phyloP scores from a whole-genome alignment of 2,113 vertebrate genomes.

The Nycticorax nycticorax region DNA sequence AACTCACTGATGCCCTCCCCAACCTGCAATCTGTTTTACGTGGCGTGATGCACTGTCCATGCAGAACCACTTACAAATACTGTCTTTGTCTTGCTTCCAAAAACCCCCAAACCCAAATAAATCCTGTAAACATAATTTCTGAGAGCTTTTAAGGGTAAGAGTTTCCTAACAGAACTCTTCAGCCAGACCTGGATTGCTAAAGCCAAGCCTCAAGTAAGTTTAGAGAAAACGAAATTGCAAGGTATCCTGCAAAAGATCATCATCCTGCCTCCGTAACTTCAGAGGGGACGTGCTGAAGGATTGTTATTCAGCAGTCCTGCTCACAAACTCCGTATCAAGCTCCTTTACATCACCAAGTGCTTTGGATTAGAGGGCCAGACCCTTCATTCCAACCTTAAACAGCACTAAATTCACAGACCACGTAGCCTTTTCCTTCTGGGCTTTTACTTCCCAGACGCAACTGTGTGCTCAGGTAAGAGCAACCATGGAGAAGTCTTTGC shows the following conservation, averaged over 20 bases:
- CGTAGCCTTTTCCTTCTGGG: background rate
- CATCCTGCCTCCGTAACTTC: background rate
- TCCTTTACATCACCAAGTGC: background rate
- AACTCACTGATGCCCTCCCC: background rate
- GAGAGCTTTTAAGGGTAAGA: background rate
- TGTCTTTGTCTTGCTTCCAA: background rate
- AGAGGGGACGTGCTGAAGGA: background rate
- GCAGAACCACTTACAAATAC: background rate
- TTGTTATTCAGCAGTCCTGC: background rate
- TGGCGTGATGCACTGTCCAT: accelerated
- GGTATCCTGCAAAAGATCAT: accelerated
- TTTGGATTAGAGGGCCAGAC: background rate
- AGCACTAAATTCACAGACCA: background rate
- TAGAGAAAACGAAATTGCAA: background rate
- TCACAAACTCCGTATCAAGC: background rate
- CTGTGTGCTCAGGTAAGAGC: accelerated
- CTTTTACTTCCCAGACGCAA: background rate
- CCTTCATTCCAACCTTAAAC: background rate
- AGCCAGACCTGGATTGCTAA: background rate
- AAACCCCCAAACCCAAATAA: background rate
- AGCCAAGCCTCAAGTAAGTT: background rate
- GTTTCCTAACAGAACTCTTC: background rate
- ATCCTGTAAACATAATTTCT: background rate
- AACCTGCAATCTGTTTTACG: background rate
- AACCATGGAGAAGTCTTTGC: background rate